These are phyloP conservation scores for Dermatemys mawii DNA, from an alignment of 2,113 vertebrate species.

Conservation along the genomic window DNA sequence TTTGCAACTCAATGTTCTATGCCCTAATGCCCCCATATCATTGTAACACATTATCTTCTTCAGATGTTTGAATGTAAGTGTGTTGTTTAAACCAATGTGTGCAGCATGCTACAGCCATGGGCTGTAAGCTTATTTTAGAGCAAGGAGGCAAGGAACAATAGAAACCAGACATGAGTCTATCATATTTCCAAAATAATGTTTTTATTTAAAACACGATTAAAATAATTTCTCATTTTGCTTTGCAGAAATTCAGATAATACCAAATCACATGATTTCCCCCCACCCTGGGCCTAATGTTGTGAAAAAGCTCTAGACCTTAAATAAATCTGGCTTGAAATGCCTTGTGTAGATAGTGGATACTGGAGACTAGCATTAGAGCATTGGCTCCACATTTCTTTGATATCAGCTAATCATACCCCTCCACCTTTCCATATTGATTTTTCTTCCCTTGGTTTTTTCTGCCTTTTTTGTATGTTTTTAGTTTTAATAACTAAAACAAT, in stretches of 20 bases:
- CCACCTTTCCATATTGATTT: neutral
- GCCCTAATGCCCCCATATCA: neutral
- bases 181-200: neutral
- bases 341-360: neutral
- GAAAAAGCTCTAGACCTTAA: neutral
- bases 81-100: neutral
- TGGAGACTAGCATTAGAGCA: neutral
- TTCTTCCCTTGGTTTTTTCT: neutral
- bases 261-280: accelerated
- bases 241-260: neutral
- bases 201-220: neutral
- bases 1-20: accelerated
- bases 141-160: neutral
- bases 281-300: neutral
- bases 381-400: neutral
- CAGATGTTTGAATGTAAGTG: neutral
- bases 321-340: neutral
- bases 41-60: neutral
- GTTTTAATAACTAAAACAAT: neutral
- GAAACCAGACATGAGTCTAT: neutral
- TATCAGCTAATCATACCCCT: neutral
- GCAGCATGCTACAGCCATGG: neutral
- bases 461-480: neutral
- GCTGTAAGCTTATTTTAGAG: neutral
- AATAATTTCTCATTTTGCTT: neutral